A percentile compares a stretch with the other conserved stretches of the same genome.
These are phyloP conservation scores for Brachyhypopomus gauderio DNA, from an alignment of 2,113 vertebrate species.

Conservation along the genomic window DNA sequence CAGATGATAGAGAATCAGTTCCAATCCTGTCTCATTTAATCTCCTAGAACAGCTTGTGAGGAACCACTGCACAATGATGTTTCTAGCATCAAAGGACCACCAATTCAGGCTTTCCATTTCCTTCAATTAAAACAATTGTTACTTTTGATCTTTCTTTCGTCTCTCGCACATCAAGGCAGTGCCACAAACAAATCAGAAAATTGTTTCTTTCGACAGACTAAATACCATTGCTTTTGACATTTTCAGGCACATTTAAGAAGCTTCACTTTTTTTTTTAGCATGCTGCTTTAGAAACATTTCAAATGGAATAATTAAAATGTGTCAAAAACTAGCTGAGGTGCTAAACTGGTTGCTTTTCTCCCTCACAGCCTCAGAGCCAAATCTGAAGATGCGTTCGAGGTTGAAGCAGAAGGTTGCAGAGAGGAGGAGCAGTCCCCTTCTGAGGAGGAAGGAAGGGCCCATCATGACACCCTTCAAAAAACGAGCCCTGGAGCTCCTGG, in stretches of 20 bases:
- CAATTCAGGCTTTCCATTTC: not conserved
- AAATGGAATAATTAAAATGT: no score
- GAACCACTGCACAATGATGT: constrained; percentile 41
- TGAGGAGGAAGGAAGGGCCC: constrained; percentile 91
- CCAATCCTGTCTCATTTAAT: constrained; percentile 67
- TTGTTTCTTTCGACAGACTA: not conserved
- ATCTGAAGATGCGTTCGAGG: constrained; percentile 97
- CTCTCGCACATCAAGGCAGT: not conserved
- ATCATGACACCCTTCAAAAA: constrained; percentile 92
- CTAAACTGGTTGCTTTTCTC: not conserved
- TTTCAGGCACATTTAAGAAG: no score
- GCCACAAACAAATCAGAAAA: not conserved
- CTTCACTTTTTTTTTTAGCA: not conserved
- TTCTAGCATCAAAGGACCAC: not conserved
- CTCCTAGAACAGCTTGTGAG: constrained; percentile 60
- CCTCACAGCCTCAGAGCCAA: constrained; percentile 93
- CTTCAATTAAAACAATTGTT: not conserved
- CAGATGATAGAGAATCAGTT: constrained; percentile 74
- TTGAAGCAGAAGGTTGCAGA: constrained; percentile 99
- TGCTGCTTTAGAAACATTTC: no score
- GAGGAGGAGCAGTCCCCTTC: constrained; percentile 95
- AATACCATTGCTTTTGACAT: not conserved
- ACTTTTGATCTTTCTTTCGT: not conserved
- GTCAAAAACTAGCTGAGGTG: not conserved
- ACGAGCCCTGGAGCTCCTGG: constrained; percentile 93